Evolutionary conservation across 2,888 invertebrate species (phyloP).

Genomic region (Megalurothrips usitatus): DNA sequence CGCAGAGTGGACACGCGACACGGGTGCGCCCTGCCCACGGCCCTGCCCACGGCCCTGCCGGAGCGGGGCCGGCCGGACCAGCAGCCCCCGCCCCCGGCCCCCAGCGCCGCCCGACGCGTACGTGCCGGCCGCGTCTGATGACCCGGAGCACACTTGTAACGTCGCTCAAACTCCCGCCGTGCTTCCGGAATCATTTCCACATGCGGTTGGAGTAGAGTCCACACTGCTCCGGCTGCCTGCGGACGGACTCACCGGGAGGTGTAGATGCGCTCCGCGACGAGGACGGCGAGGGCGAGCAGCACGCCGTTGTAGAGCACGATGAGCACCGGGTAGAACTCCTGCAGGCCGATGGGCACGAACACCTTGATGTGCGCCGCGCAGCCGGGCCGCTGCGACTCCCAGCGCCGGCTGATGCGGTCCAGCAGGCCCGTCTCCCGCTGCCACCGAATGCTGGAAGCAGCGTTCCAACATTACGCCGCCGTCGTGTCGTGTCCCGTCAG

Average conservation of each 20-base stretch:
- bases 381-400: slow-evolving; percentile 35
- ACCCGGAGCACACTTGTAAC: too few relatives aligned
- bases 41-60: too few relatives aligned
- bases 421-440: slow-evolving; percentile 36
- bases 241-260: slow-evolving; percentile 30
- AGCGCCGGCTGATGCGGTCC: slow-evolving; percentile 34
- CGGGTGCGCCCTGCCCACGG: too few relatives aligned
- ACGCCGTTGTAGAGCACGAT: slow-evolving; percentile 33
- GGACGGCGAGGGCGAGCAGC: slow-evolving; percentile 28
- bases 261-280: slow-evolving; percentile 31
- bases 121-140: too few relatives aligned
- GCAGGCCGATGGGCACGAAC: slow-evolving; percentile 35
- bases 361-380: slow-evolving; percentile 33
- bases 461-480: too few relatives aligned
- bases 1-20: not conserved
- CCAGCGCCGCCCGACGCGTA: too few relatives aligned
- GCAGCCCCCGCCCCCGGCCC: too few relatives aligned
- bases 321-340: slow-evolving; percentile 35
- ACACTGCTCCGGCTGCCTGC: not conserved
- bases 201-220: not conserved
- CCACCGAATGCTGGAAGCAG: slow-evolving; percentile 33
- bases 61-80: too few relatives aligned
- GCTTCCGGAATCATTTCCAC: not conserved
- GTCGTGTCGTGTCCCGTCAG: too few relatives aligned
- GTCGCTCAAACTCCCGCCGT: too few relatives aligned